phyloP scores from a whole-genome alignment of 2,113 vertebrate genomes.

The Cyrtonyx montezumae region DNA sequence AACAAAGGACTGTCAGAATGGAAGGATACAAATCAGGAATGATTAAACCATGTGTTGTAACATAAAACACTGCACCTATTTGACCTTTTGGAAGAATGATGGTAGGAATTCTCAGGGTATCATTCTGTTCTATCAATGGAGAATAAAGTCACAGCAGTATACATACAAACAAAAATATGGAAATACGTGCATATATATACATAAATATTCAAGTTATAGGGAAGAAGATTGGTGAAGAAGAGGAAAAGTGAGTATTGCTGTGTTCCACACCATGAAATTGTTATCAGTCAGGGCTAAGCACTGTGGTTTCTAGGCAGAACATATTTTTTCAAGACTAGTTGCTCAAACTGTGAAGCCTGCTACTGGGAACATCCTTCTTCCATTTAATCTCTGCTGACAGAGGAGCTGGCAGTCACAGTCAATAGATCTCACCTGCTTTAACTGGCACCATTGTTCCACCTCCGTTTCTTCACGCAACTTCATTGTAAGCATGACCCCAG shows the following conservation, averaged over 20 bases:
- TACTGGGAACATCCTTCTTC: neutral
- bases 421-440: neutral
- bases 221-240: neutral
- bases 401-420: neutral
- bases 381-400: neutral
- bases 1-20: neutral
- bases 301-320: neutral
- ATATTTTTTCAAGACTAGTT: accelerated
- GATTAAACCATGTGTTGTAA: neutral
- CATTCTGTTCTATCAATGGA: neutral
- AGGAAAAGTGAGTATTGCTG: neutral
- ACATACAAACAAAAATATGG: accelerated
- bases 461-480: neutral
- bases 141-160: neutral
- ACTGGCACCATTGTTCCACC: neutral
- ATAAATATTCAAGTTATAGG: neutral
- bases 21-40: neutral
- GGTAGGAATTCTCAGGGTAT: neutral
- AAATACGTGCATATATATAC: neutral
- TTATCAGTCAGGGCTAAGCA: neutral
- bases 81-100: neutral
- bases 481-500: neutral
- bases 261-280: neutral
- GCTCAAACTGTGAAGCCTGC: neutral
- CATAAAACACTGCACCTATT: neutral